Evolutionary conservation across 2,888 invertebrate species (phyloP).

Genomic region (Agonum fuliginosum): DNA sequence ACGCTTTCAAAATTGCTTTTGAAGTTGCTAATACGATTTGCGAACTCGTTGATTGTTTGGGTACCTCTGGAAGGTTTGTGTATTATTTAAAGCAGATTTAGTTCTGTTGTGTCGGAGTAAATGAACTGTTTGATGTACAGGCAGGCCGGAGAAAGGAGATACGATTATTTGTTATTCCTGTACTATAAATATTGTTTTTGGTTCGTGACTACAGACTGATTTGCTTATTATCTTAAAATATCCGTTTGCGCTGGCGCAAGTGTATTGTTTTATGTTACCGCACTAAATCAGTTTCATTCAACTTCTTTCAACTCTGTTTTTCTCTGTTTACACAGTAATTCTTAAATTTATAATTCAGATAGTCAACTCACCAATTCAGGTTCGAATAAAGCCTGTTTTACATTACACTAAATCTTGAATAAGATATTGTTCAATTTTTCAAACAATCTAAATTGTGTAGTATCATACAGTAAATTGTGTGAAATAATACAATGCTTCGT

Average conservation of each 20-base stretch:
- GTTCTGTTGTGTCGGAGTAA: conserved; percentile 12
- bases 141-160: conserved; percentile 5
- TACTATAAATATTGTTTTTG: conserved; percentile 25
- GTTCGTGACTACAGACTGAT: background rate
- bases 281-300: background rate
- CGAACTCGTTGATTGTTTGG: conserved; percentile 43
- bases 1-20: conserved; percentile 56
- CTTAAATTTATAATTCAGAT: too few species aligned
- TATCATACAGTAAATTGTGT: too few species aligned
- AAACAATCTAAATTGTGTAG: too few species aligned
- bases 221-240: conserved; percentile 22
- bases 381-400: too few species aligned
- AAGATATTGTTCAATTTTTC: too few species aligned
- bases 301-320: too few species aligned
- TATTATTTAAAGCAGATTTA: conserved; percentile 45
- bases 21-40: conserved; percentile 54
- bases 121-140: conserved; percentile 14
- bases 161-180: conserved; percentile 2
- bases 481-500: too few species aligned
- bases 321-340: too few species aligned
- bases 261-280: background rate
- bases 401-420: too few species aligned
- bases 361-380: too few species aligned
- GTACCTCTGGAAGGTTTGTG: conserved; percentile 38
- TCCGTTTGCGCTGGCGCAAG: conserved; percentile 4